phyloP scores from a whole-genome alignment of 1,140 invertebrate species.

The Cotesia chilonis region DNA sequence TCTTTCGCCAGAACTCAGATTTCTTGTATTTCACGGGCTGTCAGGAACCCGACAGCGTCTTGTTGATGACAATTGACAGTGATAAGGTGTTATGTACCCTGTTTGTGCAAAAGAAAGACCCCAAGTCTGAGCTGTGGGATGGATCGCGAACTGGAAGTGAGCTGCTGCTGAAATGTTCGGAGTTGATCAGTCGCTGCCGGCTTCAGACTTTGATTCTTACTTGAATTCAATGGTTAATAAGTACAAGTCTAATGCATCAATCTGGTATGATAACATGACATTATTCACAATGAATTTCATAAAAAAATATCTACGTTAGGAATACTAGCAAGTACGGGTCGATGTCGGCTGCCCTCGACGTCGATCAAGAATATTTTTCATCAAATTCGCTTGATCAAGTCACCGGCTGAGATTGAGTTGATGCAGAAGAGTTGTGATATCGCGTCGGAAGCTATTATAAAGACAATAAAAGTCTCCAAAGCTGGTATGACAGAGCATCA shows the following conservation, averaged over 20 bases:
- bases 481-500: constrained; percentile 82
- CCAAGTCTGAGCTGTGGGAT: constrained; percentile 90
- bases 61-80: constrained; percentile 71
- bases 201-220: constrained; percentile 70
- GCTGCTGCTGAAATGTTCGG: constrained; percentile 77
- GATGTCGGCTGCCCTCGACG: constrained; percentile 46
- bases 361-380: constrained; percentile 75
- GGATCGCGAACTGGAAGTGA: constrained; percentile 81
- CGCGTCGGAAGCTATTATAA: constrained; percentile 79
- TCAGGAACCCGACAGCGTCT: constrained; percentile 84
- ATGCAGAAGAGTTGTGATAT: constrained; percentile 87
- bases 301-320: constrained; percentile 64
- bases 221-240: constrained; percentile 56
- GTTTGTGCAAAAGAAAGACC: constrained; percentile 74
- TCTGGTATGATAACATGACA: constrained; percentile 73
- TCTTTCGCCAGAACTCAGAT: constrained; percentile 93
- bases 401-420: constrained; percentile 80
- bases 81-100: constrained; percentile 54
- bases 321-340: constrained; percentile 47
- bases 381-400: constrained; percentile 85
- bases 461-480: constrained; percentile 78
- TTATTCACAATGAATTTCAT: constrained; percentile 69
- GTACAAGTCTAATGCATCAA: constrained; percentile 47
- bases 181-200: constrained; percentile 74
- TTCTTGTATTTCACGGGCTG: constrained; percentile 93